These are phyloP conservation scores for Lamproptera curius DNA, from an alignment of 2,888 invertebrate genomes.

Conservation along the genomic window DNA sequence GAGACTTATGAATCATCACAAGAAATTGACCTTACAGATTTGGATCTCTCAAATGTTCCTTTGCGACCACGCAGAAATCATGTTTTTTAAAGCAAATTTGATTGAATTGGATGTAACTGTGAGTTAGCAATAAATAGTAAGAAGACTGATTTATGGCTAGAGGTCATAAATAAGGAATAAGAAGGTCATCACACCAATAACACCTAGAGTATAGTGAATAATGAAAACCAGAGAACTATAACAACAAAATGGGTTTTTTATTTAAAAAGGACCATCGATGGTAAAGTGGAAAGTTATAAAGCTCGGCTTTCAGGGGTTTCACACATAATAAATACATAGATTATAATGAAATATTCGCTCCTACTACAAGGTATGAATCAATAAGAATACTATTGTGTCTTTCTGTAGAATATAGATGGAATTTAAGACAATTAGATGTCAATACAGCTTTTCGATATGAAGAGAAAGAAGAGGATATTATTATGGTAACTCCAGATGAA, in stretches of 20 bases:
- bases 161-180: slow-evolving; percentile 26
- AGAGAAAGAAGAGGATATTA: slow-evolving; percentile 26
- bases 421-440: slow-evolving; percentile 28
- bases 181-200: slow-evolving; percentile 27
- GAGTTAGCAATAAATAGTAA: too few species aligned
- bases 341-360: slow-evolving; percentile 25
- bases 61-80: too few species aligned
- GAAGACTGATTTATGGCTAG: too few species aligned
- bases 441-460: slow-evolving; percentile 32
- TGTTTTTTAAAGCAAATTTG: too few species aligned
- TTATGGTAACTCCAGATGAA: slow-evolving; percentile 29
- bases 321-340: slow-evolving; percentile 25
- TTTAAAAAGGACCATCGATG: slow-evolving; percentile 25
- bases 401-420: slow-evolving; percentile 20
- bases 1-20: too few species aligned
- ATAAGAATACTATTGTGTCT: slow-evolving; percentile 24
- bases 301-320: slow-evolving; percentile 28
- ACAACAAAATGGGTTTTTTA: too few species aligned
- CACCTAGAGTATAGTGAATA: too few species aligned
- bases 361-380: slow-evolving; percentile 26
- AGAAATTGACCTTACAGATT: too few species aligned
- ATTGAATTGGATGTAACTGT: too few species aligned
- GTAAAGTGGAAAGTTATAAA: slow-evolving; percentile 14
- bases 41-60: too few species aligned
- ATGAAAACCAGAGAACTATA: too few species aligned